Evolutionary conservation across 2,888 invertebrate genomes (phyloP), one percentile per base, ranked within the genome.

Genomic region (Aproaerema taeniolella): DNA sequence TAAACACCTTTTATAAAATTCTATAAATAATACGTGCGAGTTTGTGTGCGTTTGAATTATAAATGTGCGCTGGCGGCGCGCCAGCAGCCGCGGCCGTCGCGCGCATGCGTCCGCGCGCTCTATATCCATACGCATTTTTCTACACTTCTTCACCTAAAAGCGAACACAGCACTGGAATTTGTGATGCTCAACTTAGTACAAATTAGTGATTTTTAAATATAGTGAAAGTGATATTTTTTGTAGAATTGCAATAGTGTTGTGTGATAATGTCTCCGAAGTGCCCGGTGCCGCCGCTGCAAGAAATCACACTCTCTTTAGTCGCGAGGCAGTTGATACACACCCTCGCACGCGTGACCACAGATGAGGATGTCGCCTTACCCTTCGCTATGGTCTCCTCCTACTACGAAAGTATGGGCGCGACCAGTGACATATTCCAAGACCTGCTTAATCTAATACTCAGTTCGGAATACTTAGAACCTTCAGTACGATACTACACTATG

Each of bases 401-500:
- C 67, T 81, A 90, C 54, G 87, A 89, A 40, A 80, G 76, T 42
- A 81, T 88, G 61, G 90, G 90, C 8, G 90, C 91, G 2, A 91
- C 92, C 4, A 89, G 88, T 49, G 91, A 91, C 61, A 90, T 92
- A 49, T 89, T 91, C 50, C 91, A 92, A 73, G 92, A 92, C 69
- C 79, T 92, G 51, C 62, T 92, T 46, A 88, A 90, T 47, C 79
- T 90, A 47, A 90, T 92, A 50, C 79, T 92, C 34, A 88, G 81
- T 57, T 90, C 90, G 4, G 90, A 91, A 53, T 90, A 90, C 62
- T 69, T 92, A 45, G 92, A 92, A 47, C 91, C 92, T 1, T 88
- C 90, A 1, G 88, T 91, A 53, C 82, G 92, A 58, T 92, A 89
- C 64, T 90, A 87, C 49, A 90, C 91, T 41, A 82, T 92, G 67